Conservation (phyloP, 2,113 vertebrate genomes). For the Petrocephalus zakoni region DNA sequence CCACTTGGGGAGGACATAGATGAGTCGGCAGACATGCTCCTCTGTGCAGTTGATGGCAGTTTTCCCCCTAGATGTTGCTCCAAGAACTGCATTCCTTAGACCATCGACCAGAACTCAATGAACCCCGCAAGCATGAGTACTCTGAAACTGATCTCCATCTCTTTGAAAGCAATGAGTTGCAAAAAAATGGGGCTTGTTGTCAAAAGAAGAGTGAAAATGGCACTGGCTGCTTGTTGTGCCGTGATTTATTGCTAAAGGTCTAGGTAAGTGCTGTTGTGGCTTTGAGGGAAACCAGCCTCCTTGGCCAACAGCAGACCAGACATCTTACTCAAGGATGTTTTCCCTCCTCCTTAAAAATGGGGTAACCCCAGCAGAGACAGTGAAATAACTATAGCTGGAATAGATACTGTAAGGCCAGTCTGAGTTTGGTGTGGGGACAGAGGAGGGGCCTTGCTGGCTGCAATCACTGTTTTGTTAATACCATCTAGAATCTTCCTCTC, state of each 20-base stretch:
- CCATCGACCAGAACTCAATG: background rate
- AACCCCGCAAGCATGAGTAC: background rate
- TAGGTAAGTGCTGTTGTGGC: background rate
- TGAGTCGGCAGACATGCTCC: background rate
- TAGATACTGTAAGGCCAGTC: slow-evolving; percentile 3
- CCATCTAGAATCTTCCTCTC: background rate
- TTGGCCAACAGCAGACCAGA: background rate
- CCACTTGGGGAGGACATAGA: background rate
- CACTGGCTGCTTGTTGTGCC: background rate
- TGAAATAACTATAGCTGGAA: background rate
- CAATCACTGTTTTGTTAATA: background rate
- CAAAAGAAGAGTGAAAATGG: background rate
- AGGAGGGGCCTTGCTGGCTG: background rate
- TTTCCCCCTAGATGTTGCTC: background rate
- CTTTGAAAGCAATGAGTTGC: background rate
- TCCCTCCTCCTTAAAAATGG: background rate
- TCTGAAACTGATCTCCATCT: background rate
- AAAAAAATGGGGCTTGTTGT: background rate
- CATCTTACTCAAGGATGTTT: slow-evolving; percentile 5
- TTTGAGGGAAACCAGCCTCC: background rate
- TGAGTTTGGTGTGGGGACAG: background rate
- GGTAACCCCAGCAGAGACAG: background rate
- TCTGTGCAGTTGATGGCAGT: background rate
- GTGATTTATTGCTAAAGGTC: background rate
- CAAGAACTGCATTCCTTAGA: background rate